These are phyloP conservation scores for Nasonia oneida DNA, from an alignment of 2,888 invertebrate genomes.

Conservation along the genomic window DNA sequence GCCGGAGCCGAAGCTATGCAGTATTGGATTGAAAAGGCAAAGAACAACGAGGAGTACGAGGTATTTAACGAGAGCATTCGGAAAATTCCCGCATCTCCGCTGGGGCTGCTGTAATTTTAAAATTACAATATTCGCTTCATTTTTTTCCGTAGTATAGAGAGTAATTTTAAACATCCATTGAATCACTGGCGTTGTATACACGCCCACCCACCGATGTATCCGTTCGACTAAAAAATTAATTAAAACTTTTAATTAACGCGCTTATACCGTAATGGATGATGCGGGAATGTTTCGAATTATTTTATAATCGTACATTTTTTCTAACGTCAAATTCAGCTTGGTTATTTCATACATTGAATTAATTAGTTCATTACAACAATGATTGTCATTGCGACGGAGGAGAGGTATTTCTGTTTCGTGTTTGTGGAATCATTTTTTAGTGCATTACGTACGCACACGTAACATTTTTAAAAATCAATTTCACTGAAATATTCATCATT, in stretches of 20 bases:
- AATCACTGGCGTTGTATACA: too few relatives aligned
- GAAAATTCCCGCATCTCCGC: not conserved
- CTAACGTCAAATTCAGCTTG: too few relatives aligned
- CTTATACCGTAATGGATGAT: not conserved
- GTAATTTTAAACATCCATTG: not conserved
- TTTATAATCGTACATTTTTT: not conserved
- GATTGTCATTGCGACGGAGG: too few relatives aligned
- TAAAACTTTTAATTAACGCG: constrained; percentile 19
- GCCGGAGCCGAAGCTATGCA: constrained; percentile 69
- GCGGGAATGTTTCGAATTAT: not conserved
- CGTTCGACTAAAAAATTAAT: not conserved
- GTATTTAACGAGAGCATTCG: constrained; percentile 35
- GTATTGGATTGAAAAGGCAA: constrained; percentile 67
- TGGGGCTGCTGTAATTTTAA: not conserved
- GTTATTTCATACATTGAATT: too few relatives aligned
- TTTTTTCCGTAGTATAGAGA: not conserved
- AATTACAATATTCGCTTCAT: not conserved
- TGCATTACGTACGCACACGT: too few relatives aligned
- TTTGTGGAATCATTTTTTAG: too few relatives aligned
- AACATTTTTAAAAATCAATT: too few relatives aligned
- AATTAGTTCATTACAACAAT: not conserved
- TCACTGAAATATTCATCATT: too few relatives aligned
- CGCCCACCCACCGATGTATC: not conserved
- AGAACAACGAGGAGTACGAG: constrained; percentile 60
- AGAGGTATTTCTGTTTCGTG: too few relatives aligned